phyloP scores from a whole-genome alignment of 30 jellyfish, hydroid and myxozoan genomes.

The Pseudorhiza aurosa region DNA sequence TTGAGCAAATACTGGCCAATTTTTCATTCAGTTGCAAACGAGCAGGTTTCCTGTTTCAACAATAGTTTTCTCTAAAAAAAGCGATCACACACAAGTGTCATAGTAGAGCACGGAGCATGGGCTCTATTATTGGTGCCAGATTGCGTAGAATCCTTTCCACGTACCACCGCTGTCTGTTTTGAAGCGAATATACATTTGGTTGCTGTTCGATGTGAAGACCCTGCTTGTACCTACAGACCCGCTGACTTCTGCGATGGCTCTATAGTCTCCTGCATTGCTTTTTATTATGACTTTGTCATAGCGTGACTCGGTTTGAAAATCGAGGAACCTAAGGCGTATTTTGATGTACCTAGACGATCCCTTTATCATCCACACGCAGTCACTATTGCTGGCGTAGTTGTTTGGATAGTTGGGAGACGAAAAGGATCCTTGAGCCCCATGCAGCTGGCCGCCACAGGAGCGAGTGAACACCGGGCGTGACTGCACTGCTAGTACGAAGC shows the following conservation, averaged over 20 bases:
- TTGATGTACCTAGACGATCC: background rate
- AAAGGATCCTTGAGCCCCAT: constrained; percentile 25
- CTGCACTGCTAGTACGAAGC: constrained; percentile 26
- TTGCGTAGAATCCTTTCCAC: constrained; percentile 21
- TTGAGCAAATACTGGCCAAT: too few relatives aligned
- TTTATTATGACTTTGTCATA: background rate
- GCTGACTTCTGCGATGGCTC: background rate
- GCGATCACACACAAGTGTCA: too few relatives aligned
- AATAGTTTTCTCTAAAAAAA: too few relatives aligned
- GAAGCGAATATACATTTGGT: constrained; percentile 4
- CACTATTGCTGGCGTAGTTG: background rate
- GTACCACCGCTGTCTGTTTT: background rate
- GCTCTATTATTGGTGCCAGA: too few relatives aligned
- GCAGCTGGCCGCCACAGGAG: constrained; percentile 32
- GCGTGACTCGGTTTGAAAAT: constrained; percentile 8
- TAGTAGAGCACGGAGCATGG: too few relatives aligned
- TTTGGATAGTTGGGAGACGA: constrained; percentile 37
- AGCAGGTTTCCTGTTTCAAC: too few relatives aligned
- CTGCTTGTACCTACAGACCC: background rate
- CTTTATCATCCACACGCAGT: constrained; percentile 26
- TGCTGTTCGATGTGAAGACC: background rate
- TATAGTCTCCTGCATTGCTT: background rate
- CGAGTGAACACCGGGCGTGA: background rate
- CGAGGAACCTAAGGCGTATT: background rate
- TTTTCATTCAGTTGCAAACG: too few relatives aligned